Percentiles rank a stretch among this genome's conserved stretches.
Evolutionary conservation across 2,797 vertebrate species (phyloP).

Genomic region (Bovichtus variegatus): DNA sequence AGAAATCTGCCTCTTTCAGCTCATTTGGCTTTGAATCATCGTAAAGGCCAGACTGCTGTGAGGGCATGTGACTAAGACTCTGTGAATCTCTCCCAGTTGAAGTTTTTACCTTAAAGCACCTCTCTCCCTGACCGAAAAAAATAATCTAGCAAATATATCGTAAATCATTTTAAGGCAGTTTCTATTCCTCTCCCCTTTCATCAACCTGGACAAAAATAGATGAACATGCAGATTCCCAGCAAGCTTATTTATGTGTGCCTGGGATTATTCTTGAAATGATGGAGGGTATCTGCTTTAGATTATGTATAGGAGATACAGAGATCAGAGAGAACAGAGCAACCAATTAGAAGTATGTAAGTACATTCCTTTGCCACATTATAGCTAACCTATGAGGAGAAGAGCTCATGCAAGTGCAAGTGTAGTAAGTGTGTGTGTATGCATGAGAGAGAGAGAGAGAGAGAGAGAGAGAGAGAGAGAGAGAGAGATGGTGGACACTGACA

Average conservation of each 20-base stretch:
- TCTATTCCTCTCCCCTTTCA: background rate
- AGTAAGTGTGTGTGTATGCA: background rate
- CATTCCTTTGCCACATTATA: background rate
- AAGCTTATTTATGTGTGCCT: conserved; percentile 2
- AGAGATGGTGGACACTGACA: conserved; percentile 7
- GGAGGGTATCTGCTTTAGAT: conserved; percentile 28
- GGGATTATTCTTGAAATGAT: conserved; percentile 15
- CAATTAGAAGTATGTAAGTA: background rate
- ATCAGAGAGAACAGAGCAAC: conserved; percentile 6
- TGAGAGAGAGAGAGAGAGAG: background rate
- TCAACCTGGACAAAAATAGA: conserved; percentile 1
- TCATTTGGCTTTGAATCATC: conserved; percentile 33
- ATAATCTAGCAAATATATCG: conserved; percentile 3
- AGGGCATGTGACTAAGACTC: conserved; percentile 25
- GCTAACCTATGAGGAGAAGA: conserved; percentile 1
- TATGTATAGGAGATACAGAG: too few relatives aligned
- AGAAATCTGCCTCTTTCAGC: conserved; percentile 41
- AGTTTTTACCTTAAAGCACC: conserved; percentile 13
- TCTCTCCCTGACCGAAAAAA: conserved; percentile 22
- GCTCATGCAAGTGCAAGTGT: background rate
- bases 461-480: background rate
- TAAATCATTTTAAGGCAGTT: conserved; percentile 4
- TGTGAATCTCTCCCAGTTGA: conserved; percentile 16
- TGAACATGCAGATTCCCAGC: background rate
- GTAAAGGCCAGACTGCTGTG: conserved; percentile 22